These are phyloP conservation scores for Rousettus madagascariensis DNA, from an alignment of 2,797 vertebrate genomes.

Conservation along the genomic window DNA sequence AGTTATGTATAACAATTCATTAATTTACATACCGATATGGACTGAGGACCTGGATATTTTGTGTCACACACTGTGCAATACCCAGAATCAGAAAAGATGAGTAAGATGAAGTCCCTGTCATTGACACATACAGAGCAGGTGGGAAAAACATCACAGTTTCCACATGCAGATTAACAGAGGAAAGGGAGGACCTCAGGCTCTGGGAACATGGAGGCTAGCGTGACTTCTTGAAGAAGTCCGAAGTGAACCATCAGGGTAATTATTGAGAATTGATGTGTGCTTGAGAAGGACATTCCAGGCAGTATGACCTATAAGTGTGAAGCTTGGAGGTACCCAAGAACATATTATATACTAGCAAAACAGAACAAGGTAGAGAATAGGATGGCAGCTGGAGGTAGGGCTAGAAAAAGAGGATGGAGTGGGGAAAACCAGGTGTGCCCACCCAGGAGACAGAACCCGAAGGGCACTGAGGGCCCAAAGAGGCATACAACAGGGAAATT, in stretches of 20 bases:
- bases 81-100: neutral
- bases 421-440: no score
- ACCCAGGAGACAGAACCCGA: neutral
- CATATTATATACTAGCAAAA: neutral
- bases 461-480: neutral
- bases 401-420: neutral
- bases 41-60: neutral
- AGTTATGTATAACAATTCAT: neutral
- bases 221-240: neutral
- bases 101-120: neutral
- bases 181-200: neutral
- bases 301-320: neutral
- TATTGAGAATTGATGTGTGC: neutral
- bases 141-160: neutral
- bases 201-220: neutral
- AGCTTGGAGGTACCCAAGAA: no score
- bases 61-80: neutral
- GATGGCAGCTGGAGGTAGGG: neutral
- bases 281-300: neutral
- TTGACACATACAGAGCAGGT: neutral
- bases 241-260: neutral
- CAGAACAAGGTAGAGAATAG: neutral
- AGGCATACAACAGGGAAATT: neutral
- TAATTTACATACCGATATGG: neutral
- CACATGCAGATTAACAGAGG: neutral